A percentile compares a stretch with the other conserved stretches of the same genome.
Evolutionary conservation across 1,140 invertebrate genomes (phyloP).

Genomic region (Dufourea novaeangliae): DNA sequence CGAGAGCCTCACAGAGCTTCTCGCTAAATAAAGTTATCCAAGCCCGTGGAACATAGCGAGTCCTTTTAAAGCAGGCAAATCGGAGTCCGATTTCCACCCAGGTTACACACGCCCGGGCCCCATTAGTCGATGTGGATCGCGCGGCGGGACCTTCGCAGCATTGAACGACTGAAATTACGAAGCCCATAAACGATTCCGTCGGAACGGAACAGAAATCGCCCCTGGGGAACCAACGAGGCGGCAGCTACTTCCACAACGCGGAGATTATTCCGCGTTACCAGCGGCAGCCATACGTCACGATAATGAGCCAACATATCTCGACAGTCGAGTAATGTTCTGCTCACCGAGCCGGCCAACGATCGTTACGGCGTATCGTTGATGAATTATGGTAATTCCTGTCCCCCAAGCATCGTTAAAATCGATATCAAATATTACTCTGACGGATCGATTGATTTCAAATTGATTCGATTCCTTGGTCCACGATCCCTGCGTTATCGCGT

Average conservation of each 20-base stretch:
- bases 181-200: slow-evolving; percentile 52
- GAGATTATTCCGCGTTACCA: slow-evolving; percentile 46
- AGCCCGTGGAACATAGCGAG: slow-evolving; percentile 6
- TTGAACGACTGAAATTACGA: slow-evolving; percentile 50
- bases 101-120: slow-evolving; percentile 11
- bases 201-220: slow-evolving; percentile 48
- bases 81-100: slow-evolving; percentile 33
- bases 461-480: slow-evolving; percentile 1
- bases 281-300: slow-evolving; percentile 66
- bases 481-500: no score
- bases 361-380: slow-evolving; percentile 21
- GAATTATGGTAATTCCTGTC: slow-evolving; percentile 61
- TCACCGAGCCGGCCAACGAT: slow-evolving; percentile 12
- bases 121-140: slow-evolving; percentile 48
- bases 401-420: slow-evolving; percentile 61
- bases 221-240: slow-evolving; percentile 30
- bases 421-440: slow-evolving; percentile 50
- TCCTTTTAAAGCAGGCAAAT: slow-evolving; percentile 27
- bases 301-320: slow-evolving; percentile 65
- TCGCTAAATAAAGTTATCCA: slow-evolving; percentile 55
- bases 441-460: slow-evolving; percentile 1
- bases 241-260: slow-evolving; percentile 16
- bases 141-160: slow-evolving; percentile 17
- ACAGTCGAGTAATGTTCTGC: slow-evolving; percentile 33
- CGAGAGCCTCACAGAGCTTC: no score